Evolutionary conservation across 2,113 vertebrate species (phyloP), one percentile per base, ranked within the genome.

Genomic region (Thomomys bottae): DNA sequence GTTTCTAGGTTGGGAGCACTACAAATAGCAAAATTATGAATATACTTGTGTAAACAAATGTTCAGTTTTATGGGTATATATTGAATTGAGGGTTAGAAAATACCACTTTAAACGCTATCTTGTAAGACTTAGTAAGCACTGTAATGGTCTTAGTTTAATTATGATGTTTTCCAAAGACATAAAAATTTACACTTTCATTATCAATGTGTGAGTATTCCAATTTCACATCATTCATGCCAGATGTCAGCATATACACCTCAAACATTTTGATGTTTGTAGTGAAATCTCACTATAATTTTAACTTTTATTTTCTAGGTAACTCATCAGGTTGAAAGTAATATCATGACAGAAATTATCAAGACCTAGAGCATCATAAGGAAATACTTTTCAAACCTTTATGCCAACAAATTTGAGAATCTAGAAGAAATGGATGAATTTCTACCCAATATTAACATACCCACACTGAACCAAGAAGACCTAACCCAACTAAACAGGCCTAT

Each of bases 1-100:
- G 32, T 67, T 67, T 54, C 63, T 30, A 38, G 40, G 8, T 66
- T 36, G n/a, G 1, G 24, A 24, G 2, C 57, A 57, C 6, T 38
- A 57, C 17, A 87, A 67, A 87, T 87, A 34, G n/a, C 6, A 75
- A n/a, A 42, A n/a, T 86, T 23, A 68, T 68, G 32, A 73, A 92
- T 45, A 75, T 21, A 68, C 18, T 61, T 78, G 15, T 32, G 66
- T 5, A 18, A 42, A 76, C 64, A 63, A 5, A 42, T 72, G 77
- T 24, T 61, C 54, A 36, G 26, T 79, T 73, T 42, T 42, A 7
- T 11, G 6, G 7, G 4, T 73, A n/a, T 63, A 32, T 77, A 71
- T 59, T 78, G 78, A 63, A 78, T 14, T 9, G 40, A 57, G 26
- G 15, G 30, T n/a, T 38, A 85, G n/a, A 81, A 81, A 61, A 42